Evolutionary conservation across 37 sponge, comb jelly and placozoan genomes (phyloP), one percentile per base, ranked within the genome.

Genomic region (Hormiphora californensis): DNA sequence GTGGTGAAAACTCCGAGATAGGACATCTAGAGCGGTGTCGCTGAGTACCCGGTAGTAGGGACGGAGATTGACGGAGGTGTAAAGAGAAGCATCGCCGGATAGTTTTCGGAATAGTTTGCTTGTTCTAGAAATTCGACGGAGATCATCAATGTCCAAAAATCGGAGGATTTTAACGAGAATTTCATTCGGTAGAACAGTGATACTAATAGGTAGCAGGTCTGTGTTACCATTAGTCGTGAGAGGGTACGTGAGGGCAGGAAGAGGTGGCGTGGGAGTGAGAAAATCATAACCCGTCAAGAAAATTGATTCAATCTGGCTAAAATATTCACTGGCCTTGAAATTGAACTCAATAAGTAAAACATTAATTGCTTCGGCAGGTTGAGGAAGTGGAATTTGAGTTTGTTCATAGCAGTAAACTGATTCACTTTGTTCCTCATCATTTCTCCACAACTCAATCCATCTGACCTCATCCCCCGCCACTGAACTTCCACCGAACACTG

Each of bases 141-240:
- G 46, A 19, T 73, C 81, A 40, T 73, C 81, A 73, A 73, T 41
- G 43, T 73, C 46, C 17, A 73, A 46, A 41, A 32, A 73, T 19
- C 35, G 46, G 2, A 73, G 44, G 21, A 73, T 73, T 30, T 33
- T 73, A 0, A 73, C 43, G 12, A 73, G 8, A 19, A 73, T 73
- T 73, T 73, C 81, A 73, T 36, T 73, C 5, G 81, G 81, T 11
- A 73, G 46, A 5, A 30, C 8, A 73, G 17, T 46, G 4, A 73
- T 73, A 19, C 11, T 57, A 19, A 57, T 19, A 57, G 59, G 59
- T 40, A n/a, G n/a, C n/a, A n/a, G n/a, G n/a, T n/a, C n/a, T n/a
- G n/a, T n/a, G n/a, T n/a, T n/a, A n/a, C n/a, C n/a, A n/a, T n/a
- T n/a, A n/a, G n/a, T n/a, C n/a, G n/a, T n/a, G n/a, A n/a, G n/a